Conservation (phyloP, 2,797 vertebrate species). For the Bradypodion ventrale region DNA sequence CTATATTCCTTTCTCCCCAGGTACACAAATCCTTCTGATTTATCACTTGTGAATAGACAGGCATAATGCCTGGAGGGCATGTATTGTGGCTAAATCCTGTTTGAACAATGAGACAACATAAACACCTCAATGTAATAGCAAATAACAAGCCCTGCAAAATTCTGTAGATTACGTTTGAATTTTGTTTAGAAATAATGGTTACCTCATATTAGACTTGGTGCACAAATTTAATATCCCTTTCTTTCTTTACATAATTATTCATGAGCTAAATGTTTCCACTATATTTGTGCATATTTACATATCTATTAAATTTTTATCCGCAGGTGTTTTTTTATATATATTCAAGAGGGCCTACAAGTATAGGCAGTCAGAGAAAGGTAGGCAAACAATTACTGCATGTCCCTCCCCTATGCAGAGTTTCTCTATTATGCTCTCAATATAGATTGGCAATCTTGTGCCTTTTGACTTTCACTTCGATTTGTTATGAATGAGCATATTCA, state of each 20-base stretch:
- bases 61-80: background rate
- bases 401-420: background rate
- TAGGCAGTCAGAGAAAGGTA: background rate
- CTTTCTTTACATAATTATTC: conserved; percentile 8
- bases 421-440: conserved; percentile 1
- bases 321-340: background rate
- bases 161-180: background rate
- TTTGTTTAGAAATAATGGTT: background rate
- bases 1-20: background rate
- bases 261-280: background rate
- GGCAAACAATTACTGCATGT: background rate
- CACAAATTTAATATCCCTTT: background rate
- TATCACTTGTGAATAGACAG: background rate
- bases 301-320: conserved; percentile 7
- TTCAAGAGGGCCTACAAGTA: background rate
- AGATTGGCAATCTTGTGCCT: background rate
- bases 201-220: background rate
- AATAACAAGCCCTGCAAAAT: conserved; percentile 3
- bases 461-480: conserved; percentile 47
- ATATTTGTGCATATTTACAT: background rate
- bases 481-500: conserved; percentile 23
- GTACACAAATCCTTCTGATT: background rate
- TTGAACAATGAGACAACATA: background rate
- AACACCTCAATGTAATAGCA: background rate
- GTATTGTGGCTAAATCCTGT: background rate